A percentile compares a stretch with the other conserved stretches of the same genome.
These are phyloP conservation scores for Myrmecophaga tridactyla DNA, from an alignment of 2,113 vertebrate species.

Conservation along the genomic window DNA sequence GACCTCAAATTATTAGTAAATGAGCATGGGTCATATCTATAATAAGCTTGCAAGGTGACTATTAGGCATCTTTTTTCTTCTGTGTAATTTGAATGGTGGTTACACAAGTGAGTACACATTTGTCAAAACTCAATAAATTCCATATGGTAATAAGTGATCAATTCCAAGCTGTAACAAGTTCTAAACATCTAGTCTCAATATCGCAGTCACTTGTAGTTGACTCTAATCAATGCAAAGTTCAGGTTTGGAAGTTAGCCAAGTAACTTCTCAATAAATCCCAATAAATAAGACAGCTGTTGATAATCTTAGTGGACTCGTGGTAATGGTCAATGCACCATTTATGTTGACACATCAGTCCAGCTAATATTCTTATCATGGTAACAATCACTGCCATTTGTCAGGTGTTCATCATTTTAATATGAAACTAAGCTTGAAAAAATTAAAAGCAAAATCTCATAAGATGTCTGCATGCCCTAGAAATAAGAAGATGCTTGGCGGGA, in stretches of 20 bases:
- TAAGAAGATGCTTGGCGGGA: constrained; percentile 70
- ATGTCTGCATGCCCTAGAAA: constrained; percentile 60
- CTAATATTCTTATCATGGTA: constrained; percentile 34
- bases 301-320: constrained; percentile 32
- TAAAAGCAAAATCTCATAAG: constrained; percentile 44
- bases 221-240: constrained; percentile 45
- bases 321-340: constrained; percentile 24
- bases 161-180: constrained; percentile 28
- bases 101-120: not conserved
- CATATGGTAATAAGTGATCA: not conserved
- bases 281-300: constrained; percentile 7
- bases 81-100: not conserved
- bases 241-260: constrained; percentile 26
- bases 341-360: not conserved
- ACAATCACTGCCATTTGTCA: constrained; percentile 59
- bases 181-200: not conserved
- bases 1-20: constrained; percentile 6
- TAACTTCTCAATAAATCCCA: constrained; percentile 15
- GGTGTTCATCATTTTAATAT: constrained; percentile 58
- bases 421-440: constrained; percentile 63
- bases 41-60: not conserved
- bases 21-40: not conserved
- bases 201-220: not conserved
- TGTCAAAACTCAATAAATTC: not conserved
- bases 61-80: constrained; percentile 5